Evolutionary conservation across 2,113 vertebrate species (phyloP).

Genomic region (Arizona elegans): DNA sequence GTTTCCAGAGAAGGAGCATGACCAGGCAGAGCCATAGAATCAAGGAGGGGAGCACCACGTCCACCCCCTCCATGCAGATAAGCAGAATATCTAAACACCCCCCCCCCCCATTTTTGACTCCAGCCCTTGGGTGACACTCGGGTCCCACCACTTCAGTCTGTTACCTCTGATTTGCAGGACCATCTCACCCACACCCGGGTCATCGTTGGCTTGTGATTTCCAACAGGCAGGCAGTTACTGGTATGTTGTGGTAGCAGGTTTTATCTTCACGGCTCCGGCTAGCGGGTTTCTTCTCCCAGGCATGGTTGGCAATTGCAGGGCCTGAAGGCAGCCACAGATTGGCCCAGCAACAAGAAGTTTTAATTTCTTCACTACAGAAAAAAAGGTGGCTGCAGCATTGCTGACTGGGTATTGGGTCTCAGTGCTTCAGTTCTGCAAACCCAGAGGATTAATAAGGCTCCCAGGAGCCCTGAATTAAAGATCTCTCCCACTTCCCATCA

Average conservation of each 20-base stretch:
- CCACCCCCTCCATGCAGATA: too few relatives aligned
- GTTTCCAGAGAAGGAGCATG: too few relatives aligned
- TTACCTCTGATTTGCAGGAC: not conserved
- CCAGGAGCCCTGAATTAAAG: not conserved
- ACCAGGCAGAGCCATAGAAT: too few relatives aligned
- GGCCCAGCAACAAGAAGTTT: conserved; percentile 57
- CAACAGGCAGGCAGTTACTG: not conserved
- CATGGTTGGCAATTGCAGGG: conserved; percentile 1
- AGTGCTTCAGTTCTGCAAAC: not conserved
- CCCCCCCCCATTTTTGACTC: not conserved
- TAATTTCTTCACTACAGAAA: too few relatives aligned
- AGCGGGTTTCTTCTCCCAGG: too few relatives aligned
- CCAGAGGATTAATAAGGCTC: not conserved
- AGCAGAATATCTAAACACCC: too few relatives aligned
- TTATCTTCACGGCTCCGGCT: too few relatives aligned
- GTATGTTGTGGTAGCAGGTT: not conserved
- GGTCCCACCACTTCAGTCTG: not conserved
- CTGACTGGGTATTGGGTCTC: not conserved
- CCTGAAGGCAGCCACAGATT: not conserved
- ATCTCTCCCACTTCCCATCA: not conserved
- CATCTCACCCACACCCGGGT: not conserved
- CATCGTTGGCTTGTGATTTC: not conserved
- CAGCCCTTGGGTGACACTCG: not conserved
- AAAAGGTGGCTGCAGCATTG: not conserved
- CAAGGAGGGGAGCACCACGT: too few relatives aligned